Evolutionary conservation across 2,113 vertebrate species (phyloP).

Genomic region (Leptocoma aspasia): DNA sequence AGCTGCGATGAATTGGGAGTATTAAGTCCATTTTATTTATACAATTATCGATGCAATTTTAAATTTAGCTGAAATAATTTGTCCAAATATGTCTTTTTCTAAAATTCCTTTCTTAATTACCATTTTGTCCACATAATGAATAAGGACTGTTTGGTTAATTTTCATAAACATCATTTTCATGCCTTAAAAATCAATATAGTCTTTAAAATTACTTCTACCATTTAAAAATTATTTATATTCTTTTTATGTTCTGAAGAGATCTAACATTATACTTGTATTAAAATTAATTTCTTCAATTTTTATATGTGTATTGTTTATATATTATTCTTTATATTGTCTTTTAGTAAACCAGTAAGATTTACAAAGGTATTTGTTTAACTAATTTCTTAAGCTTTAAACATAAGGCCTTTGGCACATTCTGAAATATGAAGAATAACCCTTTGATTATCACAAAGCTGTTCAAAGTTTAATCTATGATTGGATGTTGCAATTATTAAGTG

Average conservation of each 20-base stretch:
- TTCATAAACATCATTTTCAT: neutral
- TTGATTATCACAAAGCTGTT: neutral
- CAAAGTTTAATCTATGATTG: neutral
- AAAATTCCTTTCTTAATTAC: neutral
- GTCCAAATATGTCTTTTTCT: neutral
- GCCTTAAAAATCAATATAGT: neutral
- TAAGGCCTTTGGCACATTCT: neutral
- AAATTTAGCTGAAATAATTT: constrained; percentile 1
- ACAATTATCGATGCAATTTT: neutral
- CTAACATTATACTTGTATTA: neutral
- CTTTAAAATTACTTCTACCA: neutral
- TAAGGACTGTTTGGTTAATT: neutral
- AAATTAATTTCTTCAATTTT: neutral
- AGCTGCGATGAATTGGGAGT: neutral
- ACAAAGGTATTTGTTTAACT: neutral
- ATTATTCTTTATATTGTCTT: neutral
- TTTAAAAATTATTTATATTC: neutral
- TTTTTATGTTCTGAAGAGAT: neutral
- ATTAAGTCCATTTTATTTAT: neutral
- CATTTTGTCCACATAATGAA: neutral
- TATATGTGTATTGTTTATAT: neutral
- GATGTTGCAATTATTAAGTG: neutral
- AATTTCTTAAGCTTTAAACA: neutral
- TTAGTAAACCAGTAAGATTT: neutral
- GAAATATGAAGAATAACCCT: neutral